A percentile compares a stretch with the other conserved stretches of the same genome.
These are phyloP conservation scores for Adelosebastes latens DNA, from an alignment of 2,797 vertebrate genomes.

Conservation along the genomic window DNA sequence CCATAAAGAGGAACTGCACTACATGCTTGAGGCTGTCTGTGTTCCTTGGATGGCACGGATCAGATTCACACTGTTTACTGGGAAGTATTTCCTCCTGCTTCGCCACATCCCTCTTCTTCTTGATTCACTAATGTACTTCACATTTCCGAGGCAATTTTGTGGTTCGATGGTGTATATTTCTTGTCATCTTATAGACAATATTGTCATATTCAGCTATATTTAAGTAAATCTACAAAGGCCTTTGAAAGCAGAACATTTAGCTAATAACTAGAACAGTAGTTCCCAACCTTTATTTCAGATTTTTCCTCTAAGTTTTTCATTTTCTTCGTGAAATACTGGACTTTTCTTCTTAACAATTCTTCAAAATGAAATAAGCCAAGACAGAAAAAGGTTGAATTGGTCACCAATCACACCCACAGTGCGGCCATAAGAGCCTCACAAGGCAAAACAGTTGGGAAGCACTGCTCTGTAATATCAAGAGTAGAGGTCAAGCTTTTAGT, in stretches of 20 bases:
- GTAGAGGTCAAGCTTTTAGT: background rate
- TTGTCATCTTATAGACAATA: background rate
- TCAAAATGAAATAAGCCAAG: background rate
- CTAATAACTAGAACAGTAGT: background rate
- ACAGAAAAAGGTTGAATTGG: background rate
- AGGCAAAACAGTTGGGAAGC: background rate
- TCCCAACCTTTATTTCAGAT: background rate
- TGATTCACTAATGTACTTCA: background rate
- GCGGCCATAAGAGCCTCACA: background rate
- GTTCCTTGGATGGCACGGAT: slow-evolving; percentile 12
- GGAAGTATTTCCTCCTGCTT: background rate
- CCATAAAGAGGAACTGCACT: slow-evolving; percentile 29
- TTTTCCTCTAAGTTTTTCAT: background rate
- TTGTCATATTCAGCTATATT: background rate
- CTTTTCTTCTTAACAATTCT: background rate
- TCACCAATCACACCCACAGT: background rate
- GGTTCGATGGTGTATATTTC: background rate
- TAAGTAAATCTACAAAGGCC: background rate
- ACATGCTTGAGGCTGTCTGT: slow-evolving; percentile 13
- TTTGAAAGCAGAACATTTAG: background rate
- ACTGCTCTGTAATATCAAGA: background rate
- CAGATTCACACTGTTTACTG: background rate
- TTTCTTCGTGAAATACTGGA: background rate
- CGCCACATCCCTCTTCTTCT: background rate
- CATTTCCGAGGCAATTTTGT: background rate